Base-by-base conservation (phyloP, 2,888 invertebrate genomes). In the Aricia artaxerxes region DNA sequence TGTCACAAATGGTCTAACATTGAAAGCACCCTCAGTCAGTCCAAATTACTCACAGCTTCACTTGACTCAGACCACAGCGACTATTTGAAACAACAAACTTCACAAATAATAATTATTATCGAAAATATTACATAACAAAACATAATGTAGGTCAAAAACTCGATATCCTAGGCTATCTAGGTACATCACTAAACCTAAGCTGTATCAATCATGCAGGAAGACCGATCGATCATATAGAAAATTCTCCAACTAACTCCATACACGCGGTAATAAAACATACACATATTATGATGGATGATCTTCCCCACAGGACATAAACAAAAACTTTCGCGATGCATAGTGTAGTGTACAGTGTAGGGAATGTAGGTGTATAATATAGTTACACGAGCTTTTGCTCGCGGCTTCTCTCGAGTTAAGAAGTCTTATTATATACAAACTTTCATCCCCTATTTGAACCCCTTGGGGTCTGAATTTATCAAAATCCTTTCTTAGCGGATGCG, bases 241-340 rank as follows among this genome's bases (percentile, higher is more conserved):
- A 53, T 76, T 76, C 76, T 57, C 53, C n/a, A 44, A 49, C 75
- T 75, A 75, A 75, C 75, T 24, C 57, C 16, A 76, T 57, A 76
- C 76, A 16, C 57, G 35, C 6, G 35, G 35, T 57, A 76, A 35
- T 76, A 76, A 76, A 76, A 76, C 57, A 53, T 57, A 76, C 76
- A 76, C 35, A 76, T 53, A 76, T 9, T 57, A 53, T 76, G 76
- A 76, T 76, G 76, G 35, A 76, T 53, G 76, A 76, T 53, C 16
- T 53, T 57, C 31, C 76, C 49, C 24, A 13, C 31, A 31, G 31
- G 31, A 31, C 31, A 31, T 31, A 76, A 57, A 76, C 53, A 57
- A 53, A 76, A 31, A 53, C 76, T 35, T 76, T 13, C 35, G 6
- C 44, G 11, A 4, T 44, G 73, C 69, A 69, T 69, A 69, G 35